These are phyloP conservation scores for Scopus umbretta DNA, from an alignment of 2,113 vertebrate genomes.

Conservation along the genomic window DNA sequence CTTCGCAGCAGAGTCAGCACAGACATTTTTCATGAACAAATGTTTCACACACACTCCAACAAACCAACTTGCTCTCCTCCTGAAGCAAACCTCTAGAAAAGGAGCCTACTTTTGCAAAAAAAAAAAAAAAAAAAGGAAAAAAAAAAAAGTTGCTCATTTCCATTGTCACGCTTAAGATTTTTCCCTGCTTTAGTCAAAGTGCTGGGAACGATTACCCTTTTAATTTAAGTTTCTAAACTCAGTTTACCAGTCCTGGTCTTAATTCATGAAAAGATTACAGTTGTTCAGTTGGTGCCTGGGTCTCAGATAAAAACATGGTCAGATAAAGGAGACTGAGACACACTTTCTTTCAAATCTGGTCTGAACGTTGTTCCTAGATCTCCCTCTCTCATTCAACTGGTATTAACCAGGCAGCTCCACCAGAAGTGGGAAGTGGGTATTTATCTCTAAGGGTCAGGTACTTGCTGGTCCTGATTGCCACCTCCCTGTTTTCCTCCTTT, in stretches of 20 bases:
- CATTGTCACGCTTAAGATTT: neutral
- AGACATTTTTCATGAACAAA: neutral
- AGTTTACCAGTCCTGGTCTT: neutral
- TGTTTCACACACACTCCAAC: neutral
- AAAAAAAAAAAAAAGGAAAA: neutral
- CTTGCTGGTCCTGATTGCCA: neutral
- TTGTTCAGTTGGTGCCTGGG: neutral
- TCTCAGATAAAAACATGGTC: neutral
- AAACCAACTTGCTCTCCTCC: neutral
- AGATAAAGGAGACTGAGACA: neutral
- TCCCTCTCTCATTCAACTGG: neutral
- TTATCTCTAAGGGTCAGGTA: neutral
- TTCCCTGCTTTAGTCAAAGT: neutral
- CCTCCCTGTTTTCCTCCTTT: neutral
- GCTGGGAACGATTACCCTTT: neutral
- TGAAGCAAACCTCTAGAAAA: neutral
- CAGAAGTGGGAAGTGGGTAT: neutral
- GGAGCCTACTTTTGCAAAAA: neutral
- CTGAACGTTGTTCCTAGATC: neutral
- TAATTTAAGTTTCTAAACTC: neutral
- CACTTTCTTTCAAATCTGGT: neutral
- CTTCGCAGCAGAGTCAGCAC: neutral
- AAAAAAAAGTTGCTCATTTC: neutral
- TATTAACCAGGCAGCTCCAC: neutral
- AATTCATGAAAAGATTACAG: neutral